Evolutionary conservation across 2,797 vertebrate species (phyloP), one percentile per base, ranked within the genome.

Genomic region (Enteromius afrohamiltoni): DNA sequence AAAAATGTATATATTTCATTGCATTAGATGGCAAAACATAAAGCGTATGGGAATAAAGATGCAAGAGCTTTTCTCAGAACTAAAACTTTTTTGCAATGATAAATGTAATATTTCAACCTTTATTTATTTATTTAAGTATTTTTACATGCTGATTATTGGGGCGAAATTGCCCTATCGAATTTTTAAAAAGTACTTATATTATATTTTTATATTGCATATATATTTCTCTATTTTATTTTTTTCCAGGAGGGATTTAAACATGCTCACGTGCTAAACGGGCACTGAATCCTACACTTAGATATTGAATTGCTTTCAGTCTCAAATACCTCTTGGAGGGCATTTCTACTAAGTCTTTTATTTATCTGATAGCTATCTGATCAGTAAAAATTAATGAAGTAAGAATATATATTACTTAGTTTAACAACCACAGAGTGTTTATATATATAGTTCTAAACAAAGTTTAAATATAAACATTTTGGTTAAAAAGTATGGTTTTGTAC

Each of bases 351-450:
- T 64, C 76, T 65, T 60, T 60, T 58, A 75, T 62, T 68, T 47
- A 79, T n/a, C 19, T 3, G 60, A 67, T 51, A 31, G 64, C 62
- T 51, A 10, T 53, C 62, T 53, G 64, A 51, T 51, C 77, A 79
- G 77, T 79, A 68, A 68, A 79, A 68, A 68, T 68, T 19, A 31
- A 79, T 53, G 29, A 68, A 68, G 47, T 23, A n/a, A 68, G 62
- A 26, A 34, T 67, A 23, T 42, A 53, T 37, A 49, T 26, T 29
- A 21, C 19, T 23, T 37, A 65, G 77, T 51, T 37, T 37, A 67
- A 67, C 29, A 8, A 23, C 60, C 60, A 67, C 19, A 79, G 21
- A 42, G 34, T 34, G 34, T 34, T 1, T 47, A 4, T 47, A 17
- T 47, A 47, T 16, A 16, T 16, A 31, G 31, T 31, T 31, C 31